A percentile compares a stretch with the other conserved stretches of the same genome.
These are phyloP conservation scores for Nephila pilipes DNA, from an alignment of 1,140 invertebrate species.

Conservation along the genomic window DNA sequence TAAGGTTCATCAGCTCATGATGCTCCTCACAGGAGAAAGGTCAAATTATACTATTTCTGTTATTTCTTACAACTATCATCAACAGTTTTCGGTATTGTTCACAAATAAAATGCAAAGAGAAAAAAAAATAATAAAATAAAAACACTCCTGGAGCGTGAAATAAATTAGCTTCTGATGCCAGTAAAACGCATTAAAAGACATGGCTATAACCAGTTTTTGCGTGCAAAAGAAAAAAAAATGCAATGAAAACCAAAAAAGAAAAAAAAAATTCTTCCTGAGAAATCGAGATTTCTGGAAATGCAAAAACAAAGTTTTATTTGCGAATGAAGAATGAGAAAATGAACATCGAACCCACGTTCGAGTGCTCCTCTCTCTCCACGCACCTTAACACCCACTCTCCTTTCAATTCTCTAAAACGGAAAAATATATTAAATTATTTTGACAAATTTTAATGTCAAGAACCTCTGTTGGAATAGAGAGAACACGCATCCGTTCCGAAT, in stretches of 20 bases:
- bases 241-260: too few species aligned
- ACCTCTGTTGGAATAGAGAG: neutral
- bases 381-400: too few species aligned
- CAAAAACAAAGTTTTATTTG: neutral
- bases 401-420: too few species aligned
- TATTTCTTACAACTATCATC: neutral
- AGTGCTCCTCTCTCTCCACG: rapidly evolving
- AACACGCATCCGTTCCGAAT: neutral
- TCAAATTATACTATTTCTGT: neutral
- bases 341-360: neutral
- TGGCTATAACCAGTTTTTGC: neutral
- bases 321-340: neutral
- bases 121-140: neutral
- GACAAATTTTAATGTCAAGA: too few species aligned
- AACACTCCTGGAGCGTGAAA: neutral
- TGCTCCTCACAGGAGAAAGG: neutral
- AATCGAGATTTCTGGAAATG: neutral
- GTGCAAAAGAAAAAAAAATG: neutral
- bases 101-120: neutral
- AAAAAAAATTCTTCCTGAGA: neutral
- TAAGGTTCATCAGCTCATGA: too few species aligned
- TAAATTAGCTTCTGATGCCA: neutral
- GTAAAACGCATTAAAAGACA: neutral
- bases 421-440: too few species aligned
- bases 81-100: neutral